Base-by-base conservation (phyloP, 2,888 invertebrate species). In the Athalia cordata region DNA sequence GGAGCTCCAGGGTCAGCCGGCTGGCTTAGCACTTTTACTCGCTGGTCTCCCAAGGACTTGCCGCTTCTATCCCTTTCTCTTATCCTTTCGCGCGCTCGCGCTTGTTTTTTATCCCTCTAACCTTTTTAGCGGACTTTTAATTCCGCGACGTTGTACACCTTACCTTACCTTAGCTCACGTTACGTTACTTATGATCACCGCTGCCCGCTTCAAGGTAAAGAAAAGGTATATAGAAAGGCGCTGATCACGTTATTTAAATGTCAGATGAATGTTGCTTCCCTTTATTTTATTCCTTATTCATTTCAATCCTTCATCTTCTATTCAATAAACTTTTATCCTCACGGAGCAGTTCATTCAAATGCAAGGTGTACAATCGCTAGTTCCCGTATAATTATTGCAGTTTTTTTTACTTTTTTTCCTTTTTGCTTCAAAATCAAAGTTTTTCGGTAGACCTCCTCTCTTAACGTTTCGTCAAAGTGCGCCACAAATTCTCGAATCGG, bases 61-160 rank as follows among this genome's bases (percentile, higher is more conserved):
- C 86, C 86, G 84, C 86, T 85, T 88, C 89, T 87, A 87, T 89
- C 87, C 89, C 89, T 89, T 89, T 89, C 89, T 89, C 89, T 89
- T 89, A 89, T 89, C 89, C 89, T 89, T 89, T 89, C 89, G 89
- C 89, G 89, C 89, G 86, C 86, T 83, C 85, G 82, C 84, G 75
- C 75, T 13, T 52, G 87, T 87, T 89, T 88, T 87, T 87, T 86
- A 87, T 87, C 83, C 86, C 85, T 84, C 86, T 87, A 87, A 87
- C 87, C 87, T 87, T 87, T 87, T 87, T 87, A 86, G 84, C 85
- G 84, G 82, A 86, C 87, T 87, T 88, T 86, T 86, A 86, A 87
- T 85, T 86, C 87, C 83, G 82, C 29, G 29, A 29, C 29, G 29
- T 29, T 29, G 29, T 29, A 29, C 29, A 29, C 29, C 29, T 29